Conservation (phyloP, 1,140 invertebrate genomes). For the Chlorops oryzae region DNA sequence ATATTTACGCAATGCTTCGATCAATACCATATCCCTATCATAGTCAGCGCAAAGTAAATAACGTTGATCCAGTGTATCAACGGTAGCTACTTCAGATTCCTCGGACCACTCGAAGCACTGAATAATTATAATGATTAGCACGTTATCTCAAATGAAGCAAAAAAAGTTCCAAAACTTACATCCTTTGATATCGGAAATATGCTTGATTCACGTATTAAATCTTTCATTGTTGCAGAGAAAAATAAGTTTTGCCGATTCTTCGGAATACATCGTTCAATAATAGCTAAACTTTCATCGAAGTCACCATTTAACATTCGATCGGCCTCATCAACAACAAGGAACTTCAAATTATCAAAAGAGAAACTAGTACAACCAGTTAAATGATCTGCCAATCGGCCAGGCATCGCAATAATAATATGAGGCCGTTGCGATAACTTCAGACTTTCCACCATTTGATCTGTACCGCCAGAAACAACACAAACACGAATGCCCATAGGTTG, state of each 20-base stretch:
- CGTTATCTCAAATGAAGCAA: background rate
- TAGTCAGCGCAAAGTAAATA: conserved; percentile 86
- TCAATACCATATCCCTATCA: conserved; percentile 88
- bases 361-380: conserved; percentile 79
- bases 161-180: conserved; percentile 20
- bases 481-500: conserved; percentile 78
- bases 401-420: conserved; percentile 92
- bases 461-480: conserved; percentile 83
- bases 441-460: conserved; percentile 88
- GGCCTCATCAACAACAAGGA: conserved; percentile 88
- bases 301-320: conserved; percentile 76
- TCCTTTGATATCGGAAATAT: conserved; percentile 41
- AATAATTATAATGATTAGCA: background rate
- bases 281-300: conserved; percentile 74
- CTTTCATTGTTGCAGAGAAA: conserved; percentile 95
- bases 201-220: conserved; percentile 54
- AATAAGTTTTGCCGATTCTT: conserved; percentile 77
- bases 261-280: conserved; percentile 76
- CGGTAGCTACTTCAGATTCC: conserved; percentile 65
- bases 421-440: conserved; percentile 78
- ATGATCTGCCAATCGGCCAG: conserved; percentile 84
- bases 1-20: conserved; percentile 79
- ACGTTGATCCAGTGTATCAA: conserved; percentile 79
- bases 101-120: conserved; percentile 56
- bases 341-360: conserved; percentile 72